These are phyloP conservation scores for Cheirogaleus medius DNA, from an alignment of 2,113 vertebrate species.

Conservation along the genomic window DNA sequence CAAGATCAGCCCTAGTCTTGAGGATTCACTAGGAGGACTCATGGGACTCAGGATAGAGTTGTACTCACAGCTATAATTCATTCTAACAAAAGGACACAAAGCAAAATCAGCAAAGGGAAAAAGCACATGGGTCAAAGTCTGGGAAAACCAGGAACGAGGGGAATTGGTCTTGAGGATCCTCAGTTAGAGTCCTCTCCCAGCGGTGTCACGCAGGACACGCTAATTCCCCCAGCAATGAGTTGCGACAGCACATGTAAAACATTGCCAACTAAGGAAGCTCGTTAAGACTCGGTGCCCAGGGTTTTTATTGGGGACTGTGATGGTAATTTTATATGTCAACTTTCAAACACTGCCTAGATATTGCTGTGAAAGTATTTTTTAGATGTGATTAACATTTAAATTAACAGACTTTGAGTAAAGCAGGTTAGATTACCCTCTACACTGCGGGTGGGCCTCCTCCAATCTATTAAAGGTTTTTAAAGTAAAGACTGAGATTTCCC, in stretches of 20 bases:
- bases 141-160: not conserved
- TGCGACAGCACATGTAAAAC: not conserved
- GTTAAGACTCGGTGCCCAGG: not conserved
- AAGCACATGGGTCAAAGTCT: not conserved
- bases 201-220: rapidly evolving
- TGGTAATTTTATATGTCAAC: not conserved
- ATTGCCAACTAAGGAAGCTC: not conserved
- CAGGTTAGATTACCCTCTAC: not conserved
- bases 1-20: not conserved
- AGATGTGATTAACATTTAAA: not conserved
- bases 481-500: not conserved
- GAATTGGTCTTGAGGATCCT: not conserved
- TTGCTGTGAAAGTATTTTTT: not conserved
- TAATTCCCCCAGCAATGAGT: not conserved
- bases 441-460: not conserved
- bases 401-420: not conserved
- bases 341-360: not conserved
- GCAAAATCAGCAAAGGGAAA: not conserved
- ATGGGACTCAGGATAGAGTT: no score
- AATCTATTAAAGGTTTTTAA: not conserved
- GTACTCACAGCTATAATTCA: not conserved
- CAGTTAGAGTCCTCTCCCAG: not conserved
- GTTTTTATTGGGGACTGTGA: not conserved
- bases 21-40: not conserved
- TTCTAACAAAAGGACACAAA: not conserved